A percentile compares a stretch with the other conserved stretches of the same genome.
Conservation (phyloP, 2,113 vertebrate genomes). For the Actinemys pallida region DNA sequence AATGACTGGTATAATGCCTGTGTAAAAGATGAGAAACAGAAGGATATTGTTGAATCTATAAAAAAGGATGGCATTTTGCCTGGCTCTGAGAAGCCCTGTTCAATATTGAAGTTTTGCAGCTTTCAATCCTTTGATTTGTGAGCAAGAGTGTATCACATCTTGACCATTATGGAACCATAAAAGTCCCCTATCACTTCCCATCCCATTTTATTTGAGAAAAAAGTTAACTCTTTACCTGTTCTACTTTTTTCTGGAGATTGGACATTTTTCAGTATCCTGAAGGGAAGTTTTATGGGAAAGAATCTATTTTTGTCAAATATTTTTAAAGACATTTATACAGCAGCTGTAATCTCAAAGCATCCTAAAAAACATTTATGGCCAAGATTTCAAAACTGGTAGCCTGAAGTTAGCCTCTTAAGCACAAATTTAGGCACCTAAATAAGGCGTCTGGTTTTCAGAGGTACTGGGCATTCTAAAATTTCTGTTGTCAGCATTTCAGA, state of each 20-base stretch:
- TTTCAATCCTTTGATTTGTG: slow-evolving; percentile 77
- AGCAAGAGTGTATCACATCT: slow-evolving; percentile 67
- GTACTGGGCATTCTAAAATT: not conserved
- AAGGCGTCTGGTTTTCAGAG: not conserved
- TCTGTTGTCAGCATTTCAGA: not conserved
- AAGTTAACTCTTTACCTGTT: slow-evolving; percentile 40
- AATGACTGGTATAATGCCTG: slow-evolving; percentile 74
- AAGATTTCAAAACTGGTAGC: not conserved
- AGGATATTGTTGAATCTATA: slow-evolving; percentile 75
- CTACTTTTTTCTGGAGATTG: not conserved
- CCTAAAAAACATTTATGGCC: not conserved
- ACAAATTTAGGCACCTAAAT: not conserved
- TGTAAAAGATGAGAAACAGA: slow-evolving; percentile 75
- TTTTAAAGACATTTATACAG: not conserved
- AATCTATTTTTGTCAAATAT: not conserved
- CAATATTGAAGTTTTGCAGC: slow-evolving; percentile 74
- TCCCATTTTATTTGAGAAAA: slow-evolving; percentile 66
- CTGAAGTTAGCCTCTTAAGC: not conserved
- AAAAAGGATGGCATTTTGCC: slow-evolving; percentile 79
- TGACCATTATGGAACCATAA: slow-evolving; percentile 73
- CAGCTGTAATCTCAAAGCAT: not conserved
- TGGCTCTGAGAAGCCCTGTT: slow-evolving; percentile 73
- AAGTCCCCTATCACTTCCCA: slow-evolving; percentile 65
- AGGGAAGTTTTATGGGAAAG: not conserved
- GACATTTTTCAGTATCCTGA: not conserved